phyloP scores from a whole-genome alignment of 2,797 vertebrate species.

The Cheirogaleus major region DNA sequence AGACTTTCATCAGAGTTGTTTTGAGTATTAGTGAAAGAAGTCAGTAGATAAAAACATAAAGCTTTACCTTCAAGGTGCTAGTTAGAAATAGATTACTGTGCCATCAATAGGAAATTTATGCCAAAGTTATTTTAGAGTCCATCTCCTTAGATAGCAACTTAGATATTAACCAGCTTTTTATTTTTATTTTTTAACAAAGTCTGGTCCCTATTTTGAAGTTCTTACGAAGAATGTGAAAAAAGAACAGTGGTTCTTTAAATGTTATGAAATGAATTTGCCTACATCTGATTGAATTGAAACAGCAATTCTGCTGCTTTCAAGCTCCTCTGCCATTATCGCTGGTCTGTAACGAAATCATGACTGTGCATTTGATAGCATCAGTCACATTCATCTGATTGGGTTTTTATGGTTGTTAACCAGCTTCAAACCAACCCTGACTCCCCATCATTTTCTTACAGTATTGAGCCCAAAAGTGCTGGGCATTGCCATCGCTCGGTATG shows the following conservation, averaged over 20 bases:
- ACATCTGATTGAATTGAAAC: constrained; percentile 18
- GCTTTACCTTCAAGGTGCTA: neutral
- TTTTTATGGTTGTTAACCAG: neutral
- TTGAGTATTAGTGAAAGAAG: neutral
- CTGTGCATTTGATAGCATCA: constrained; percentile 33
- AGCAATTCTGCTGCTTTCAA: constrained; percentile 46
- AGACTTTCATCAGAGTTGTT: neutral
- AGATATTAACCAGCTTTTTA: neutral
- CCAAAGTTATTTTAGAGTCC: neutral
- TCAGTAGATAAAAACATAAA: neutral
- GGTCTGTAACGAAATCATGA: constrained; percentile 25
- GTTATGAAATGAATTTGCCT: neutral
- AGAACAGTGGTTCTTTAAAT: neutral
- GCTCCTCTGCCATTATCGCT: constrained; percentile 37
- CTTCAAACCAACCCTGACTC: fast-evolving
- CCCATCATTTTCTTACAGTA: constrained; percentile 85
- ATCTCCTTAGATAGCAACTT: neutral
- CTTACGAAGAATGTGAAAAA: neutral
- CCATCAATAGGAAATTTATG: neutral
- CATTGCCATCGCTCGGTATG: constrained; percentile 96
- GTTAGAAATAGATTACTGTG: neutral
- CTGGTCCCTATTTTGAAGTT: neutral
- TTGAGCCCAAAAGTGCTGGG: constrained; percentile 95
- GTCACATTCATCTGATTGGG: neutral
- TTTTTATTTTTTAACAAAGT: neutral